Conservation (phyloP, 2,797 vertebrate species). For the Orestias chungarensis region DNA sequence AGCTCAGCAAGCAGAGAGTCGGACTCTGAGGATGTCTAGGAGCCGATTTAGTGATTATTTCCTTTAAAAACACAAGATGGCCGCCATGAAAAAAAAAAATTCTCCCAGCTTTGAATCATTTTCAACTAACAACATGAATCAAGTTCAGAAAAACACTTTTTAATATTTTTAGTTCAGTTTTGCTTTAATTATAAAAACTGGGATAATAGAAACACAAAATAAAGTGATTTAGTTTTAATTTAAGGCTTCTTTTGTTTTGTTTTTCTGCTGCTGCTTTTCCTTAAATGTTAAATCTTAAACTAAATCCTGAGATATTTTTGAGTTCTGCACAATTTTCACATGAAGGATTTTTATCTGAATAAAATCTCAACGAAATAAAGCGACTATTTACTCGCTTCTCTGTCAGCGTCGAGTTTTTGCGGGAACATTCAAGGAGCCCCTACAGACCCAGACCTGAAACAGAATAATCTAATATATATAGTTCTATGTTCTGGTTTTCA, state of each 20-base stretch:
- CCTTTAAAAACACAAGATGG: no score
- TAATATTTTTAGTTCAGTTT: background rate
- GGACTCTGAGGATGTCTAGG: background rate
- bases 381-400: background rate
- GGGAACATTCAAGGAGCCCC: background rate
- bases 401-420: no score
- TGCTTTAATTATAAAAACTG: background rate
- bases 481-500: no score
- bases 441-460: background rate
- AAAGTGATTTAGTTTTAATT: background rate
- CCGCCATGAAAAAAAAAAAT: background rate
- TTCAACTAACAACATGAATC: background rate
- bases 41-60: background rate
- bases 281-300: no score
- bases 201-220: background rate
- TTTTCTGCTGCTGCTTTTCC: background rate
- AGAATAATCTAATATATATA: background rate
- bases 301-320: no score
- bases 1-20: background rate
- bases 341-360: background rate
- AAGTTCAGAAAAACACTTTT: background rate
- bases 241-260: background rate
- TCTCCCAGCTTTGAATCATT: background rate
- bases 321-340: background rate
- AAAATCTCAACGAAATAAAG: background rate